These are phyloP conservation scores for Drosophila meridionalis DNA, from an alignment of 2,888 invertebrate species.

Conservation along the genomic window DNA sequence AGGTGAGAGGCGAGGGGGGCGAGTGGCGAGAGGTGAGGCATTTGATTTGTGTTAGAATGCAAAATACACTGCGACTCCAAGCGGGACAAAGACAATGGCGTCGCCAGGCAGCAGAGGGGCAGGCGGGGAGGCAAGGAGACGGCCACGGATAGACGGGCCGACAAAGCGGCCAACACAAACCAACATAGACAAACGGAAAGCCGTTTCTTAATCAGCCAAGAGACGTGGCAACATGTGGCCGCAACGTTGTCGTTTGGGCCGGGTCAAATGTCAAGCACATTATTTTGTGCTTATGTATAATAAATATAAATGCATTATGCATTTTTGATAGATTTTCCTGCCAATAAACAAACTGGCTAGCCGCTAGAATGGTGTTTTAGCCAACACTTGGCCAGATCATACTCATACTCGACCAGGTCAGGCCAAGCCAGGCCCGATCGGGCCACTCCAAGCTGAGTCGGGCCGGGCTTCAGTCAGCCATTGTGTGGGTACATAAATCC, in stretches of 20 bases:
- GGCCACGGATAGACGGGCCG: constrained; percentile 29
- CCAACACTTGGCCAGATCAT: constrained; percentile 62
- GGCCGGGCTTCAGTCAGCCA: constrained; percentile 24
- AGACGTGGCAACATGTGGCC: constrained; percentile 66
- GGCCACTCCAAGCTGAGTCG: neutral
- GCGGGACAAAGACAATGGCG: constrained; percentile 61
- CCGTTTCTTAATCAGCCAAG: constrained; percentile 61
- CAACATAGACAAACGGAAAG: constrained; percentile 16
- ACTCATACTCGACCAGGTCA: constrained; percentile 10
- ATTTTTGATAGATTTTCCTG: constrained; percentile 79
- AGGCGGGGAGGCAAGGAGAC: constrained; percentile 35
- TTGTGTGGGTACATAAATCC: constrained; percentile 78
- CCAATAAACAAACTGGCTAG: constrained; percentile 70
- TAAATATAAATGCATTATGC: constrained; percentile 80
- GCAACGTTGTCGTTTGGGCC: constrained; percentile 67
- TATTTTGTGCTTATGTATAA: constrained; percentile 80
- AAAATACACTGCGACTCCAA: constrained; percentile 39
- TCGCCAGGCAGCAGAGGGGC: constrained; percentile 18
- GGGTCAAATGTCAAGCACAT: constrained; percentile 83
- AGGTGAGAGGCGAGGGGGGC: constrained; percentile 61
- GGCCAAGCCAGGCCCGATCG: neutral
- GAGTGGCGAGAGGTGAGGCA: constrained; percentile 62
- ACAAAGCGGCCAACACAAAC: constrained; percentile 44
- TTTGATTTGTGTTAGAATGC: constrained; percentile 79
- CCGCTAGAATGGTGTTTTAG: constrained; percentile 73